These are phyloP conservation scores for Odontesthes bonariensis DNA, from an alignment of 2,113 vertebrate genomes.

Conservation along the genomic window DNA sequence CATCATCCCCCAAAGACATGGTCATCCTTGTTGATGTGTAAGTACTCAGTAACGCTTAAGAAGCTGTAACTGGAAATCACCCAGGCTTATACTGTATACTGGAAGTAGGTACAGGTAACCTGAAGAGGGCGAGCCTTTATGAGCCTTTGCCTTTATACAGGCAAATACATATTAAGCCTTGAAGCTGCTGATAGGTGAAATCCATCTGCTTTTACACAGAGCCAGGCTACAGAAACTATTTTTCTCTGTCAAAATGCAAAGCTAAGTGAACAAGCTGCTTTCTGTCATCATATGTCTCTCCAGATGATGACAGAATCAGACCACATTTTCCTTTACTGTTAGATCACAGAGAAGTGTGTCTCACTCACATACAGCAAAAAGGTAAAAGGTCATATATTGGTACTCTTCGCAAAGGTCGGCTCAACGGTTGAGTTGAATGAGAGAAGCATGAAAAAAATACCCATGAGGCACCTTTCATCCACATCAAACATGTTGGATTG, in stretches of 20 bases:
- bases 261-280: background rate
- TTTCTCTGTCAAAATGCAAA: no score
- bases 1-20: constrained; percentile 99
- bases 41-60: constrained; percentile 75
- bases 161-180: background rate
- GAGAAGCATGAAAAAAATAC: background rate
- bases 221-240: background rate
- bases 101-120: background rate
- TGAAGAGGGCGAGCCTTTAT: background rate
- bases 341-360: no score
- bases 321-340: no score
- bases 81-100: background rate
- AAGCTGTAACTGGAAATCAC: background rate
- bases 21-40: constrained; percentile 99
- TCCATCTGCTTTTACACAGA: background rate
- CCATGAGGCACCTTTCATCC: constrained; percentile 11
- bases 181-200: background rate
- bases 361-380: background rate
- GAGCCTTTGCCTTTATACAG: background rate
- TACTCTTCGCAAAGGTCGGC: constrained; percentile 11
- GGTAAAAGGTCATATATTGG: background rate
- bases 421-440: constrained; percentile 5
- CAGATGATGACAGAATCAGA: no score
- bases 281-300: background rate
- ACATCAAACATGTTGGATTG: constrained; percentile 6